Percentiles rank a stretch among this genome's conserved stretches.
Conservation (phyloP, 2,797 vertebrate species). For the Coracias cyanogaster region DNA sequence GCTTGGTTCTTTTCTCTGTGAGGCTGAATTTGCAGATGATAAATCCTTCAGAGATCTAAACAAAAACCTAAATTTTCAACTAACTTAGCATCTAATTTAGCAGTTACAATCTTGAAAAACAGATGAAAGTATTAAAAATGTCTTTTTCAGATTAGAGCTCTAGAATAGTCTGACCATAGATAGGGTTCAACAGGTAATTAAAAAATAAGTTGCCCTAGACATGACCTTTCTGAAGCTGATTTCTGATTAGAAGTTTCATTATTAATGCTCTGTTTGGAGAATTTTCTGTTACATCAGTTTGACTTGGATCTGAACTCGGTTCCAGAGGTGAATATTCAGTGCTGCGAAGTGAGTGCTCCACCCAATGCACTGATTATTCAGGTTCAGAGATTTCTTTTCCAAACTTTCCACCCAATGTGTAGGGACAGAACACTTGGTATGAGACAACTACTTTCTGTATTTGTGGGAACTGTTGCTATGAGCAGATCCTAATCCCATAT, state of each 20-base stretch:
- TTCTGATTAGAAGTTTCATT: not conserved
- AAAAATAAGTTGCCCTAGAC: not conserved
- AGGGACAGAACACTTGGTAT: conserved; percentile 54
- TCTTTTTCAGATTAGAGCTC: not conserved
- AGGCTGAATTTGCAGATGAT: not conserved
- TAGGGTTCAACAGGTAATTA: not conserved
- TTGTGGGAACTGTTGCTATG: conserved; percentile 74
- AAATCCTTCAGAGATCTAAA: not conserved
- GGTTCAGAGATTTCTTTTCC: conserved; percentile 69
- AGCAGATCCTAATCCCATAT: conserved; percentile 49
- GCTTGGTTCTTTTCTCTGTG: not conserved
- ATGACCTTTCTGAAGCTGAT: not conserved
- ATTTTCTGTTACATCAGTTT: conserved; percentile 33
- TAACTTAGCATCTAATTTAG: not conserved
- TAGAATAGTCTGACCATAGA: not conserved
- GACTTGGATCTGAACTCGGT: conserved; percentile 10
- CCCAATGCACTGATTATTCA: conserved; percentile 65
- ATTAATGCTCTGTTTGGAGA: not conserved
- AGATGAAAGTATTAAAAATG: not conserved
- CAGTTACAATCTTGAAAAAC: not conserved
- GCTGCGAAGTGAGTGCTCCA: conserved; percentile 54
- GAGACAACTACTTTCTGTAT: conserved; percentile 70
- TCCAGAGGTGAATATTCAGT: conserved; percentile 54
- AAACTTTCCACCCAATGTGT: conserved; percentile 70
- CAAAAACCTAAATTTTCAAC: not conserved